Base-by-base conservation (phyloP, 2,797 vertebrate species). In the Taenioides sp. region DNA sequence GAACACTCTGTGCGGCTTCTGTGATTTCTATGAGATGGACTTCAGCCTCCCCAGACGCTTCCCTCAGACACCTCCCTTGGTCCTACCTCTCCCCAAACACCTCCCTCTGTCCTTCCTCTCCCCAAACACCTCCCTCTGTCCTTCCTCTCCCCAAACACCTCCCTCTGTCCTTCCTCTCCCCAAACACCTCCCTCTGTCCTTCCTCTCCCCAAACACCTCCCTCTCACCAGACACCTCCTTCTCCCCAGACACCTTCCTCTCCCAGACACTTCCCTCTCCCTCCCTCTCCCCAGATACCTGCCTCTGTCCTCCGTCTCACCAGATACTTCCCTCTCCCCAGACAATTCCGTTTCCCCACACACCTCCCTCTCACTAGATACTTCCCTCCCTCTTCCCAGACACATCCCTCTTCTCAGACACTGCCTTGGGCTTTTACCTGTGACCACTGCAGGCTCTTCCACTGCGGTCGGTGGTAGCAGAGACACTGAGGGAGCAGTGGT, bases 381-480 rank as follows among this genome's bases (percentile, higher is more conserved):
- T n/a, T n/a, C n/a, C n/a, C 20, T n/a, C 4, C 40, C 40, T 52
- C 49, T 52, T 5, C 18, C 20, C 18, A 52, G 17, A 52, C 6
- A 7, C 50, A 1, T 54, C 52, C 20, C 52, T 52, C 50, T 52
- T 18, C 50, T 18, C 55, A 57, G 55, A 57, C 60, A 5, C 28
- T 7, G 37, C 2, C 31, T 34, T 12, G 12, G 43, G 43, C 12
- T 17, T 14, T 12, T 94, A 98, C 97, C 95, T 91, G 93, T 76
- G 58, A 77, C 80, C 5, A 86, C 64, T 43, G 71, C 58, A 22
- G 92, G 92, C 65, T 83, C 66, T 75, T 90, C 79, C 70, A 91
- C 77, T 20, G 81, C 81, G 61, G 83, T 65, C 68, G 92, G 89
- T 4, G 82, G 84, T 31, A 55, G 76, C 7, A 90, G 60, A 12